Base-by-base conservation (phyloP, 2,888 invertebrate genomes). In the Shargacucullia verbasci region DNA sequence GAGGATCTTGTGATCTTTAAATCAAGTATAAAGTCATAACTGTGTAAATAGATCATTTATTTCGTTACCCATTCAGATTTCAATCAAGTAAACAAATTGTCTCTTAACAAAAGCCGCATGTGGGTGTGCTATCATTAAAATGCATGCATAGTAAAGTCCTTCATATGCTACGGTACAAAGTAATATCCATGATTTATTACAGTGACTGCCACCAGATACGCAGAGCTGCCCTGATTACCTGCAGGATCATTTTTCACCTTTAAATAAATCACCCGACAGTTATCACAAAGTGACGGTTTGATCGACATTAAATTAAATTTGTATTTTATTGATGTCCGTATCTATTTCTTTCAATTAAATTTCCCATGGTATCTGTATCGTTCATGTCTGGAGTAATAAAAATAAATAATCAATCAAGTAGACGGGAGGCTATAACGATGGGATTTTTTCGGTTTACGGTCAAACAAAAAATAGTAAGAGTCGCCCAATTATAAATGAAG, bases 321-420 rank as follows among this genome's bases (percentile, higher is more conserved):
- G n/a, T n/a, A n/a, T 77, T 82, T 83, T 83, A 84, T 82, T 78
- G 71, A 75, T 77, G 73, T 61, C 11, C 15, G 39, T 76, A 73
- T 69, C 76, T 74, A 76, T 76, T 76, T 75, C 73, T 78, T 79
- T 50, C 65, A 71, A 73, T 73, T 70, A 58, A 48, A 55, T 53
- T 49, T 69, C 53, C 53, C 40, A 35, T 59, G 31, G 46, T 54
- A 47, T 47, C 63, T 27, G 69, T 67, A 64, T 58, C 53, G 44
- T 62, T 70, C 60, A 61, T 72, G 70, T 79, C 78, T 78, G 60
- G 65, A 67, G 71, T 64, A 76, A 78, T 84, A 81, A 81, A 81
- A 80, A 78, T 82, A 76, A 77, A 79, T 81, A 79, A 84, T 84
- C 76, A 81, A 81, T 82, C 81, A 86, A 71, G 43, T 58, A 59